A percentile compares a stretch with the other conserved stretches of the same genome.
These are phyloP conservation scores for Chaetorhynchus papuensis DNA, from an alignment of 2,113 vertebrate species.

Conservation along the genomic window DNA sequence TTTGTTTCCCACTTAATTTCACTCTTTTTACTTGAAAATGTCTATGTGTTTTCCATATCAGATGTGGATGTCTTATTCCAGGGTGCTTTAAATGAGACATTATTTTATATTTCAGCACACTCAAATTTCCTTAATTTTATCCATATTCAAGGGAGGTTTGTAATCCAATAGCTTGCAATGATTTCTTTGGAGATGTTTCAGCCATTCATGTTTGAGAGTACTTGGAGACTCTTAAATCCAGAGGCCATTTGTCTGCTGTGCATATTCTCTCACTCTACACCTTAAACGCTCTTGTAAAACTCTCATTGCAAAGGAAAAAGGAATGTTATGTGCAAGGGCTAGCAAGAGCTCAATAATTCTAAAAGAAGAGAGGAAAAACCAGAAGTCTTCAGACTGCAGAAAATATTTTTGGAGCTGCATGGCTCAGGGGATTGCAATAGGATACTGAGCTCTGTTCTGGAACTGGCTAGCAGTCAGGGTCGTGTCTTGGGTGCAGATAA, in stretches of 20 bases:
- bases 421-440: neutral
- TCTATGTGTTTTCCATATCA: neutral
- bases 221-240: neutral
- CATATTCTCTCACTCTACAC: neutral
- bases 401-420: neutral
- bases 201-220: neutral
- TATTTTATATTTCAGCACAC: neutral
- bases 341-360: neutral
- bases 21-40: neutral
- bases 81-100: neutral
- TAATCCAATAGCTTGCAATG: neutral
- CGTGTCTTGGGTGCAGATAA: neutral
- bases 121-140: neutral
- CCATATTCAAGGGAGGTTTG: neutral
- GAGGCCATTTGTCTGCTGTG: neutral
- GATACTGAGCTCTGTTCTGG: neutral
- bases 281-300: neutral
- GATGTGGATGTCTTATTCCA: neutral
- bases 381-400: neutral
- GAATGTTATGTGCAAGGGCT: neutral
- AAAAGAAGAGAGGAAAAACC: neutral
- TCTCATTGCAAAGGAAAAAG: neutral
- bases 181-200: conserved; percentile 24
- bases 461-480: neutral
- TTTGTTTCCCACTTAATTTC: neutral